Conservation (phyloP, 2,113 vertebrate genomes). For the Tinamus guttatus region DNA sequence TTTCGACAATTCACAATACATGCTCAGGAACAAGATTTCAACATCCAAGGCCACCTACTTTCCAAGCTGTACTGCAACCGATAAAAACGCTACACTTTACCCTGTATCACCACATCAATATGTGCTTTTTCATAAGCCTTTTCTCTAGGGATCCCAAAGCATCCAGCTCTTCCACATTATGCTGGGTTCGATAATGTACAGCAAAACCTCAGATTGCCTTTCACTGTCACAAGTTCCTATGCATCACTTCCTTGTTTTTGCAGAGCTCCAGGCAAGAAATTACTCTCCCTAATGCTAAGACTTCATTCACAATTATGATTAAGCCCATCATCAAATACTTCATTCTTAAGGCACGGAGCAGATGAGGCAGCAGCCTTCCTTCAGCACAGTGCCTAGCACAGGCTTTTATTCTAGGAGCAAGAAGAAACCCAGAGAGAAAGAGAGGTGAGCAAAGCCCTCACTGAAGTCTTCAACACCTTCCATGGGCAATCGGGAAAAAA, state of each 20-base stretch:
- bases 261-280: not conserved
- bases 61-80: not conserved
- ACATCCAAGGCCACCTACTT: not conserved
- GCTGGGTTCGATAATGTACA: not conserved
- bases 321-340: not conserved
- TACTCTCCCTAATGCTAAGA: not conserved
- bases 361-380: not conserved
- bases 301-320: not conserved
- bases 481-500: not conserved
- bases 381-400: not conserved
- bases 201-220: not conserved
- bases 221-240: not conserved
- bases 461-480: not conserved
- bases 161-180: not conserved
- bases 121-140: not conserved
- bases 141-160: not conserved
- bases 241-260: not conserved
- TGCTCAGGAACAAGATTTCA: not conserved
- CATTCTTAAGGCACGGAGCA: not conserved
- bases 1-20: not conserved
- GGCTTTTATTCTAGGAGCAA: not conserved
- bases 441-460: not conserved
- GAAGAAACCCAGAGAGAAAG: not conserved
- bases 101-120: not conserved
- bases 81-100: not conserved